Conservation (phyloP, 2,888 invertebrate species). For the Hoplodrina ambigua region DNA sequence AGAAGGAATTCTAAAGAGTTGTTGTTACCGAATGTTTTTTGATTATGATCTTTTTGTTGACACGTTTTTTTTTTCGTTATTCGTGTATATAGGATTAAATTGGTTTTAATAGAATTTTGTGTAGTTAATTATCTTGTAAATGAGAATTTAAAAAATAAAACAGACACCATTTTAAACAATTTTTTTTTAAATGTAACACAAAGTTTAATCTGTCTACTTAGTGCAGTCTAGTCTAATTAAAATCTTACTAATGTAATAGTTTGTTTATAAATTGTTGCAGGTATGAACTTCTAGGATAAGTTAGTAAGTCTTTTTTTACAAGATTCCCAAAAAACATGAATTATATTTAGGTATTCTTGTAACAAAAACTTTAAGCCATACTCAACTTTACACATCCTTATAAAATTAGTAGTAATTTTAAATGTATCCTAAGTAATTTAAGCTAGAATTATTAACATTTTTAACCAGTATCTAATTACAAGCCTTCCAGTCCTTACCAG, state of each 20-base stretch:
- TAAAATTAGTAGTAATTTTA: too few relatives aligned
- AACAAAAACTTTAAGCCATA: neutral
- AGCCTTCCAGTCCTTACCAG: too few relatives aligned
- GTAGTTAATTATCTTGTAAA: neutral
- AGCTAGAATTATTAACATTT: too few relatives aligned
- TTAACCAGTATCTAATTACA: too few relatives aligned
- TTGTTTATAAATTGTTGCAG: too few relatives aligned
- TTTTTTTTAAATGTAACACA: neutral
- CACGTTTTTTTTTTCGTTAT: slow-evolving; percentile 15
- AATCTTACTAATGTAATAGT: neutral
- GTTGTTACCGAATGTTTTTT: slow-evolving; percentile 62
- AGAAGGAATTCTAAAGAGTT: slow-evolving; percentile 72
- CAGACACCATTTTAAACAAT: too few relatives aligned
- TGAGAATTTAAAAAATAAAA: neutral
- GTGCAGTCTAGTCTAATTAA: neutral
- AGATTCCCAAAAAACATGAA: too few relatives aligned
- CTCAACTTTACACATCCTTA: too few relatives aligned
- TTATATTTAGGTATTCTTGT: too few relatives aligned
- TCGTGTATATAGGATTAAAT: slow-evolving; percentile 12
- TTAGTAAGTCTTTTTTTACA: too few relatives aligned
- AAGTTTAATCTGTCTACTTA: neutral
- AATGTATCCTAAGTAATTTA: too few relatives aligned
- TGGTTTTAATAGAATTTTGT: slow-evolving; percentile 6
- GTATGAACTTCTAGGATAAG: too few relatives aligned
- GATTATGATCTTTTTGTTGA: slow-evolving; percentile 13